Conservation (phyloP, 2,888 invertebrate species). For the Drosophila nr. perissopoda region DNA sequence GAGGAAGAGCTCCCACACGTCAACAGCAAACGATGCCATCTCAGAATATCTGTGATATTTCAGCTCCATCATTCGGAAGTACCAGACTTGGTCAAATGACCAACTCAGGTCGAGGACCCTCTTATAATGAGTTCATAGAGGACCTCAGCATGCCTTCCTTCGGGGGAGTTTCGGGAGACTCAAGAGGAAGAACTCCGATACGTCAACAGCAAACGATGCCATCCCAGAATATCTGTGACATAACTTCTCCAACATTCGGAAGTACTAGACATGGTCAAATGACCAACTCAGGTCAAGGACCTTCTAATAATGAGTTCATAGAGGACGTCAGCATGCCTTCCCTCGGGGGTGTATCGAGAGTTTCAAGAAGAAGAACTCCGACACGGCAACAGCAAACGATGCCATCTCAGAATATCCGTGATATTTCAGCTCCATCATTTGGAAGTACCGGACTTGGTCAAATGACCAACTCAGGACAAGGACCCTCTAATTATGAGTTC, state of each 20-base stretch:
- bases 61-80: neutral
- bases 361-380: rapidly evolving
- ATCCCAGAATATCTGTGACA: conserved; percentile 9
- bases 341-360: neutral
- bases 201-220: conserved; percentile 12
- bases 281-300: rapidly evolving
- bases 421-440: too few species aligned
- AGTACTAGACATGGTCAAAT: neutral
- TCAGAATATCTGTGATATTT: neutral
- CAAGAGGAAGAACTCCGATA: neutral
- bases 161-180: neutral
- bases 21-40: neutral
- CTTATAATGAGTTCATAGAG: neutral
- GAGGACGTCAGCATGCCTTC: neutral
- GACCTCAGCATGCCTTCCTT: conserved; percentile 6
- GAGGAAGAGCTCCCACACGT: neutral
- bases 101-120: neutral
- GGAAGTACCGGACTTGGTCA: neutral
- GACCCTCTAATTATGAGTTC: neutral
- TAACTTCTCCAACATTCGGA: conserved; percentile 2
- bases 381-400: neutral
- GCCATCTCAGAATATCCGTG: neutral
- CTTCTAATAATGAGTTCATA: neutral
- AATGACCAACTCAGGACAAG: rapidly evolving
- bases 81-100: neutral